phyloP scores from a whole-genome alignment of 2,113 vertebrate species.

The Galeopterus variegatus region DNA sequence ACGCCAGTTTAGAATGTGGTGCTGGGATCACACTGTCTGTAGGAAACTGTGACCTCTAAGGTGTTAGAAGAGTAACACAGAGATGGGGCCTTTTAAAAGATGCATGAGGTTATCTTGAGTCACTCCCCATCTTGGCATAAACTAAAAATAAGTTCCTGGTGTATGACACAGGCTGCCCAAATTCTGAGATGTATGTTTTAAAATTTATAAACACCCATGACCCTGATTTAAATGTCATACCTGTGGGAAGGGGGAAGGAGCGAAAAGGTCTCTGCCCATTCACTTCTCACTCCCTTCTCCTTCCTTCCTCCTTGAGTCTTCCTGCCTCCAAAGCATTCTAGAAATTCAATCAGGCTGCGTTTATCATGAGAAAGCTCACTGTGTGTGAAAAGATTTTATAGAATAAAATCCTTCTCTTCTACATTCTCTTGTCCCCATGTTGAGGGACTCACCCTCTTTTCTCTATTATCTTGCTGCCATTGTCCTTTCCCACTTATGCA shows the following conservation, averaged over 20 bases:
- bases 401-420: background rate
- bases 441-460: background rate
- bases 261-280: background rate
- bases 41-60: background rate
- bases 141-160: background rate
- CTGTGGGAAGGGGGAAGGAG: background rate
- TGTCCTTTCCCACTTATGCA: background rate
- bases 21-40: background rate
- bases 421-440: background rate
- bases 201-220: background rate
- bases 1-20: background rate
- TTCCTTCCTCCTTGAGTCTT: background rate
- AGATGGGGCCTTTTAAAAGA: conserved; percentile 6
- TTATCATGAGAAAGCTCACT: background rate
- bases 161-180: background rate
- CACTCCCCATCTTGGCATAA: background rate
- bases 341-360: background rate
- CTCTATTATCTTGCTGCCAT: background rate
- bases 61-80: background rate
- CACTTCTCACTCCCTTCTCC: background rate
- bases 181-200: background rate
- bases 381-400: background rate
- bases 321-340: background rate
- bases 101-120: background rate
- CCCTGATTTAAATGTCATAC: background rate